Conservation (phyloP, 1,140 invertebrate species). For the Hyphantria cunea region DNA sequence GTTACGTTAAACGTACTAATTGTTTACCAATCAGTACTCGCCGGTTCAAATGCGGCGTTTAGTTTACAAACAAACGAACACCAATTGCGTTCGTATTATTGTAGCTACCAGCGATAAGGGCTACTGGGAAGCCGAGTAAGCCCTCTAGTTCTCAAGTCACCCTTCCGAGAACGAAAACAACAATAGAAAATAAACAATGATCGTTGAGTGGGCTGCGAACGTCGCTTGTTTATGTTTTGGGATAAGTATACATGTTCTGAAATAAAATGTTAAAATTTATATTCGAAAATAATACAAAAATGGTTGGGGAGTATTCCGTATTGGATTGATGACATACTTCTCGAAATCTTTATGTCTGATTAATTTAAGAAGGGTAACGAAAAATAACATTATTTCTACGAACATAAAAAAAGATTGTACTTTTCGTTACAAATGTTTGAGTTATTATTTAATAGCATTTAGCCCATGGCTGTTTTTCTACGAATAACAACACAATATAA, state of each 20-base stretch:
- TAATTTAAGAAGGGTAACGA: no score
- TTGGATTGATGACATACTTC: no score
- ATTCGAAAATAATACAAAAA: background rate
- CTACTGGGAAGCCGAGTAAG: slow-evolving; percentile 15
- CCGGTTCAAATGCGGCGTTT: background rate
- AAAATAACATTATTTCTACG: no score
- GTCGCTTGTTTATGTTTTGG: background rate
- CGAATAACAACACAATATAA: no score
- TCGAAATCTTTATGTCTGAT: no score
- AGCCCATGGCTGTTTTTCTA: no score
- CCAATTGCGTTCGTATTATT: slow-evolving; percentile 9
- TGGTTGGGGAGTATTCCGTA: no score
- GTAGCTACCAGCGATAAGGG: slow-evolving; percentile 16
- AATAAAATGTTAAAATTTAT: background rate
- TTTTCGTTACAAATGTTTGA: no score
- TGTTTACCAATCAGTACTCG: no score
- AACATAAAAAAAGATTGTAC: no score
- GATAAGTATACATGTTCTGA: background rate
- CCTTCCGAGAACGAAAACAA: slow-evolving; percentile 37
- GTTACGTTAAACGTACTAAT: no score
- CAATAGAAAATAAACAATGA: slow-evolving; percentile 42
- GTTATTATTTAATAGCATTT: no score
- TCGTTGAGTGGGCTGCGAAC: background rate
- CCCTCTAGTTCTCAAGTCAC: slow-evolving; percentile 24
- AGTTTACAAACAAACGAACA: slow-evolving; percentile 17